Base-by-base conservation (phyloP, 1,140 invertebrate species). In the Scaptomyza pallida region DNA sequence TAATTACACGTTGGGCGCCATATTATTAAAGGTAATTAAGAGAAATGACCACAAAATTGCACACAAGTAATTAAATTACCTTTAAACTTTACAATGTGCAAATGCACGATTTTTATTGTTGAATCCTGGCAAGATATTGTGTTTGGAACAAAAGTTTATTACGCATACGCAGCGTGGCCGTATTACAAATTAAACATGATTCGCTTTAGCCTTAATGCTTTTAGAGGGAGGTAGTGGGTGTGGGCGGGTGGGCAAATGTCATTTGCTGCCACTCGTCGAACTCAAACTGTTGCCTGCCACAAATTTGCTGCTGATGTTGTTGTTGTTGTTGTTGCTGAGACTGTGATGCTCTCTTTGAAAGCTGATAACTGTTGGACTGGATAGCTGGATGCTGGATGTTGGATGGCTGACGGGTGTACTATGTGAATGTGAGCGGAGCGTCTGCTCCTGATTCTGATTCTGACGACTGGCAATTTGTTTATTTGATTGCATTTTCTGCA, bases 391-490 rank as follows among this genome's bases (percentile, higher is more conserved):
- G 43, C 41, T 16, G 9, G 43, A 33, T 35, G 40, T 6, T 37
- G 9, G 47, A 51, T 52, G n/a, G 17, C 4, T n/a, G 35, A 12
- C 30, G 55, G 13, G 40, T 61, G 45, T 30, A 9, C 8, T 52
- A 26, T 35, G 30, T 57, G 55, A 9, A 26, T 57, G 55, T 21
- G 21, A 17, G 55, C 4, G 19, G 4, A 4, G 2, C 19, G 2
- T 44, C 41, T 57, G 40, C 52, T n/a, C n/a, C n/a, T 52, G 50
- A 52, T 55, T 17, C 35, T 67, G 54, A 43, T 19, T 41, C 55
- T 67, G 70, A 61, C 56, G 70, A 72, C 63, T 72, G 56, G 56
- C 64, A 72, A 72, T 72, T 72, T 72, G 70, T 72, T 72, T 72
- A 72, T 72, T 68, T 72, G 70, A 72, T 72, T 72, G 70, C 33